Base-by-base conservation (phyloP, 2,888 invertebrate species). In the Drosophila leonis region DNA sequence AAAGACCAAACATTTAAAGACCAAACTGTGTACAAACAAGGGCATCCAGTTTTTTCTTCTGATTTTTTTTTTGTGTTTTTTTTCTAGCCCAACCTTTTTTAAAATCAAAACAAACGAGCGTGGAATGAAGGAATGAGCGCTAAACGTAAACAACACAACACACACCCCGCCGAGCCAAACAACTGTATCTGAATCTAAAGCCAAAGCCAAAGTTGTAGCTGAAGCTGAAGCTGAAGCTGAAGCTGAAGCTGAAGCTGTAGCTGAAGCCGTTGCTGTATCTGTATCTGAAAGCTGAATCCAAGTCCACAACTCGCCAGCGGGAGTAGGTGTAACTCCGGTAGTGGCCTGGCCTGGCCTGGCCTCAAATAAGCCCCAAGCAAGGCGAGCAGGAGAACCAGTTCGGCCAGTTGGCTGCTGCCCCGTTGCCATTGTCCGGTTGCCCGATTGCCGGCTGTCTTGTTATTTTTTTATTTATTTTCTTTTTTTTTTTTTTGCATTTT, bases 61-160 rank as follows among this genome's bases (percentile, higher is more conserved):
- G 42, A n/a, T 61, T 65, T 64, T 42, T 61, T 52, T 33, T 24
- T 13, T 31, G 57, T 31, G 15, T 18, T 18, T 71, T 56, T 80
- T 75, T 79, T 82, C 67, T 80, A 66, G 80, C 71, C 65, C 71
- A 76, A 70, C 79, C 79, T 78, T 76, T 88, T 83, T 72, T 73
- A 75, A 84, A 89, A 85, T 87, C 84, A 85, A 85, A 85, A 85
- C 84, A 85, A 85, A 85, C 87, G 66, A 87, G 87, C 73, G 75
- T 89, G 82, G 88, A 89, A 85, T 87, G 89, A 56, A 79, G 84
- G 70, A 85, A 85, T 54, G 72, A 41, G 29, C 65, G 84, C 82
- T 85, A 87, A 85, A 87, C 87, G 84, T 85, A 85, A 85, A 85
- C 84, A 85, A 87, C 88, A 59, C 67, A 83, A 68, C 48, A 67